Evolutionary conservation across 2,797 vertebrate species (phyloP), one percentile per base, ranked within the genome.

Genomic region (Centropyge bicolor): DNA sequence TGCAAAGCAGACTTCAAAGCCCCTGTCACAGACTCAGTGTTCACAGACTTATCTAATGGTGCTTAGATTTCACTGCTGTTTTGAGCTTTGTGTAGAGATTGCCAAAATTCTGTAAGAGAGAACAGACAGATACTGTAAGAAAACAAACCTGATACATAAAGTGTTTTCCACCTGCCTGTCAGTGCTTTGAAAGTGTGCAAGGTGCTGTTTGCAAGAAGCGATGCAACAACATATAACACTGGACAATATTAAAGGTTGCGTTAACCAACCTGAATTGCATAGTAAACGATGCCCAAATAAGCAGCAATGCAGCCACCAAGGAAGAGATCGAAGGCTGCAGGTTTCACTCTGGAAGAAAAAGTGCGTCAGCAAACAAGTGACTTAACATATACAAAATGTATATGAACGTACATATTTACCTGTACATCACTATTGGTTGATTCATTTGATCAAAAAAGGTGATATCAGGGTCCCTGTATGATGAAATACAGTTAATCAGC

Each of bases 241-340:
- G 46, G 45, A 40, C 7, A 27, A 12, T 54, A 31, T 43, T 5
- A 43, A 52, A 68, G 17, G 64, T 11, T 54, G 64, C 8, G 31
- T 56, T 41, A 20, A 85, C 90, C 57, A 40, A 96, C 96, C 96
- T 96, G 95, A 38, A 96, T 91, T 41, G 86, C 75, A 43, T 92
- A 95, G 83, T 96, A 96, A 70, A 96, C 88, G 0, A 96, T 85
- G 69, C 93, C 95, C 84, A 96, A 86, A 84, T 97, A 96, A 7
- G 89, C 95, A 19, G 94, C 92, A n/a, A 97, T 96, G 78, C 95
- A 95, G 40, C 95, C 94, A 0, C 96, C 95, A 9, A 97, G 87
- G 87, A 96, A 96, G 46, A 96, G 93, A 84, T 96, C 96, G 63
- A 96, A 97, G 0, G 95, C 95, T 17, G 96, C 96, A n/a, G 96